These are phyloP conservation scores for Onthophagus taurus DNA, from an alignment of 1,140 invertebrate genomes.

Conservation along the genomic window DNA sequence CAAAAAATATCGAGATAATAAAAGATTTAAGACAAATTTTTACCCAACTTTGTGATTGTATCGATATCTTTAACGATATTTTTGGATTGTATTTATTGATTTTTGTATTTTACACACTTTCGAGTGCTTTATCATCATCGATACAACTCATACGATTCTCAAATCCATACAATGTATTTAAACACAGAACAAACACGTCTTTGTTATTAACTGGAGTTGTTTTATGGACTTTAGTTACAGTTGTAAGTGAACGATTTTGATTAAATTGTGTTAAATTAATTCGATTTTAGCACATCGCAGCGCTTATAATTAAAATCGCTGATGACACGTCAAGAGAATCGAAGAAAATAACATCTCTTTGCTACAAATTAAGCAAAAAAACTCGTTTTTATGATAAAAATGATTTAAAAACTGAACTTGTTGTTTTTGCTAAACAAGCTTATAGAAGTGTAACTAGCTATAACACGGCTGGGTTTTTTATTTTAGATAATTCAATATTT, in stretches of 20 bases:
- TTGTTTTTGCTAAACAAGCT: background rate
- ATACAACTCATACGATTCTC: background rate
- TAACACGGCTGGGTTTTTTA: constrained; percentile 5
- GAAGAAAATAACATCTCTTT: background rate
- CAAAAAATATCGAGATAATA: background rate
- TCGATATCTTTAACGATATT: background rate
- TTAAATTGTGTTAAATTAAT: background rate
- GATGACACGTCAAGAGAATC: background rate
- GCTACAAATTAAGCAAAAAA: constrained; percentile 5
- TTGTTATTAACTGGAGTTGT: too few species aligned
- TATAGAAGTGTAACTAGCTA: background rate
- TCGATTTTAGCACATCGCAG: background rate
- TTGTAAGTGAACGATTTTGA: too few species aligned
- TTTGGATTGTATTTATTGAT: constrained; percentile 1
- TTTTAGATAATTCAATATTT: constrained; percentile 1
- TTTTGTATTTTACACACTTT: background rate
- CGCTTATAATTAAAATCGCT: background rate
- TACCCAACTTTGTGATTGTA: background rate
- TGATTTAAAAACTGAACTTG: background rate
- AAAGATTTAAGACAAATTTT: background rate
- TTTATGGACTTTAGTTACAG: too few species aligned
- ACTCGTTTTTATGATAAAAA: background rate
- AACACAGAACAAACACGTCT: background rate
- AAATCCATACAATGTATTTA: background rate
- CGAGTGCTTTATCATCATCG: background rate